A percentile compares a stretch with the other conserved stretches of the same genome.
Conservation (phyloP, 2,113 vertebrate genomes). For the Scomber colias region DNA sequence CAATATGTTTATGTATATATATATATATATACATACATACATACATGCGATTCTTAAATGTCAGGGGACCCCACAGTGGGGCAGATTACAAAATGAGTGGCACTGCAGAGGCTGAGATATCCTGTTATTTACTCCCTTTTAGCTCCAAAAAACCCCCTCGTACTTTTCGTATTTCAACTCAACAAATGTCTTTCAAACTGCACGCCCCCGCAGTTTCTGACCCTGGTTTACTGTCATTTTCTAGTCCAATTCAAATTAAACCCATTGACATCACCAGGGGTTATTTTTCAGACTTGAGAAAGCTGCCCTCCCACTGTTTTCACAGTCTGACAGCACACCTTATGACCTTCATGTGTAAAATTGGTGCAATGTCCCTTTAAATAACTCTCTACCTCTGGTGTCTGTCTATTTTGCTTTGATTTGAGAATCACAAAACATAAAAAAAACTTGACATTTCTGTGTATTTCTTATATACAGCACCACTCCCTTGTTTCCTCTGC, state of each 20-base stretch:
- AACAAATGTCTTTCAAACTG: background rate
- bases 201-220: background rate
- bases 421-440: background rate
- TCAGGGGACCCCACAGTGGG: background rate
- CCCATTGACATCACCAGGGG: background rate
- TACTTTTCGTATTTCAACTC: too few species aligned
- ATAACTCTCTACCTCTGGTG: background rate
- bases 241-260: background rate
- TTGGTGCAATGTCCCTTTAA: background rate
- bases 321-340: background rate
- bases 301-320: background rate
- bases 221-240: background rate
- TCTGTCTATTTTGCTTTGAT: background rate
- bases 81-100: background rate
- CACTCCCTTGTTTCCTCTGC: background rate
- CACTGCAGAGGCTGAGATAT: too few species aligned
- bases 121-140: too few species aligned
- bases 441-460: background rate
- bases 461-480: background rate
- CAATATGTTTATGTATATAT: background rate
- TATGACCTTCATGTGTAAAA: background rate
- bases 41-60: too few species aligned
- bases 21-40: too few species aligned
- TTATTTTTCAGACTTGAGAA: background rate
- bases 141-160: background rate